Conservation (phyloP, 2,113 vertebrate species). For the Lampris incognitus region DNA sequence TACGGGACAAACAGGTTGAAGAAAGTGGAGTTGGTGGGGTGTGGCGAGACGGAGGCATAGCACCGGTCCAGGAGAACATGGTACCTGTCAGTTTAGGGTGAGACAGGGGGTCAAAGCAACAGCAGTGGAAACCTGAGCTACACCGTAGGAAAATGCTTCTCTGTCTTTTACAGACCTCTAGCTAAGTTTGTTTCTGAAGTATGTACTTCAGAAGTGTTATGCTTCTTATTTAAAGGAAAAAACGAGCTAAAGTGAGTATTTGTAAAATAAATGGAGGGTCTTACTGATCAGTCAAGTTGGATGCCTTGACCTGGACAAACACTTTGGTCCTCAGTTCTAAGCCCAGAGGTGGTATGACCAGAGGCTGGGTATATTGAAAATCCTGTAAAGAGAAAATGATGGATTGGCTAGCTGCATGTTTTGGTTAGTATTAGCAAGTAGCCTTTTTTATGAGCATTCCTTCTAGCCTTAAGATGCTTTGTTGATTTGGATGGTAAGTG, state of each 20-base stretch:
- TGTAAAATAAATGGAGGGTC: conserved; percentile 1
- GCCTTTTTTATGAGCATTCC: too few relatives aligned
- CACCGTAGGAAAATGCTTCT: too few relatives aligned
- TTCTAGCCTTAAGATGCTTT: not conserved
- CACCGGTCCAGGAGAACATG: conserved; percentile 79
- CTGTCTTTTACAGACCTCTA: not conserved
- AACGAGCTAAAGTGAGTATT: not conserved
- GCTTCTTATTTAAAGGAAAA: not conserved
- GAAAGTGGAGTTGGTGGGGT: conserved; percentile 64
- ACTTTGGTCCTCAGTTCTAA: conserved; percentile 71
- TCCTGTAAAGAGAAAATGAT: conserved; percentile 65
- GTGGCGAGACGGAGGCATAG: conserved; percentile 73
- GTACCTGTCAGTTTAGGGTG: conserved; percentile 64
- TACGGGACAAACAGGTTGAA: conserved; percentile 80
- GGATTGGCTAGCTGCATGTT: not conserved
- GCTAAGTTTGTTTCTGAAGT: not conserved
- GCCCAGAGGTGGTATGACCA: conserved; percentile 68
- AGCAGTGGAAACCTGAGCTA: not conserved
- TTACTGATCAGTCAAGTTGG: conserved; percentile 79
- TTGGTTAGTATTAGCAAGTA: not conserved
- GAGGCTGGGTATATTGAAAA: conserved; percentile 44
- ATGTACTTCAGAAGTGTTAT: too few relatives aligned
- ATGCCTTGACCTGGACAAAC: conserved; percentile 77
- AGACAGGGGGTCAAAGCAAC: not conserved
- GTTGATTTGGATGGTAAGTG: not conserved